These are phyloP conservation scores for Volucella inanis DNA, from an alignment of 2,888 invertebrate genomes.

Conservation along the genomic window DNA sequence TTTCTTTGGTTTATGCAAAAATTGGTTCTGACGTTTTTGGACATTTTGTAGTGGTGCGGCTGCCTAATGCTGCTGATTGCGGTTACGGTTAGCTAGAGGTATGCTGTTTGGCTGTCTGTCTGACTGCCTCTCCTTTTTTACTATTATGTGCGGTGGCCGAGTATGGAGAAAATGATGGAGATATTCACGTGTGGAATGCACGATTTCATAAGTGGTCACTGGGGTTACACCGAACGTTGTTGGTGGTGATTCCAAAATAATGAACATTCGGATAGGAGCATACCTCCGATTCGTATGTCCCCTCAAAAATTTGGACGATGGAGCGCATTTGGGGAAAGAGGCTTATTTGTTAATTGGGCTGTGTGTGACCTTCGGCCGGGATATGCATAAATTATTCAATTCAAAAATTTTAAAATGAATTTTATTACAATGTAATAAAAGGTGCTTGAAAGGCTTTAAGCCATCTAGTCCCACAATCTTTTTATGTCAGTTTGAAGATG, in stretches of 20 bases:
- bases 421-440: background rate
- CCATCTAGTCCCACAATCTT: too few species aligned
- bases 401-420: constrained; percentile 30
- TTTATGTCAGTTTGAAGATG: too few species aligned
- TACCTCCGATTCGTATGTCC: constrained; percentile 17
- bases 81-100: background rate
- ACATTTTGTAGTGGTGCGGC: constrained; percentile 39
- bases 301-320: constrained; percentile 11
- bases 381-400: constrained; percentile 23
- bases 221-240: constrained; percentile 30
- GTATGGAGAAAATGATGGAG: constrained; percentile 51
- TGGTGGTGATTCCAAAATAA: constrained; percentile 23
- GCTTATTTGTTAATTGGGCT: constrained; percentile 21
- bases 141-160: constrained; percentile 41
- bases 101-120: too few species aligned
- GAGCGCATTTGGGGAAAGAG: background rate
- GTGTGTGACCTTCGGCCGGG: constrained; percentile 35
- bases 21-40: constrained; percentile 65
- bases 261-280: constrained; percentile 21
- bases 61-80: constrained; percentile 26
- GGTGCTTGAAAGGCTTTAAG: background rate
- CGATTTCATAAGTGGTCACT: constrained; percentile 68
- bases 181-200: constrained; percentile 65
- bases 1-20: constrained; percentile 66
- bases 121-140: constrained; percentile 58